phyloP scores from a whole-genome alignment of 2,797 vertebrate genomes.

The Protosalanx chinensis region DNA sequence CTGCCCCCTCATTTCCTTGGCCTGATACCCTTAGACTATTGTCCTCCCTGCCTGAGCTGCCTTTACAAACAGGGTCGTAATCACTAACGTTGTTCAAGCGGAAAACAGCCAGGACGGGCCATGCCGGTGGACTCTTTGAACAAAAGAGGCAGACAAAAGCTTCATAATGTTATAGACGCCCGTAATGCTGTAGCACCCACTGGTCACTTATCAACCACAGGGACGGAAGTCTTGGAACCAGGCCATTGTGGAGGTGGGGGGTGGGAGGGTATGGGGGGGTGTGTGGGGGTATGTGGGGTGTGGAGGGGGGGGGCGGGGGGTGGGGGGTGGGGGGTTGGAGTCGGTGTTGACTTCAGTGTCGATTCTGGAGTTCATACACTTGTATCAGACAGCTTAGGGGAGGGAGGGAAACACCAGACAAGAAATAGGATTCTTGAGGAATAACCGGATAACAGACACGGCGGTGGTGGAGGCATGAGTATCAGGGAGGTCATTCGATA shows the following conservation, averaged over 20 bases:
- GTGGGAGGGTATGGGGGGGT: too few species aligned
- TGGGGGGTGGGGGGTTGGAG: too few species aligned
- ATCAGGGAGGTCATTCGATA: too few species aligned
- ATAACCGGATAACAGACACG: too few species aligned
- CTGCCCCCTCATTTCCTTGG: slow-evolving; percentile 46
- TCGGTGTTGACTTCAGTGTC: too few species aligned
- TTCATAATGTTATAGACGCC: background rate
- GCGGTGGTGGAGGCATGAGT: too few species aligned
- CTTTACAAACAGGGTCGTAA: slow-evolving; percentile 45
- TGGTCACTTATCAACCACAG: background rate
- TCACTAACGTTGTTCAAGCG: slow-evolving; percentile 49
- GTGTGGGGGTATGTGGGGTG: too few species aligned
- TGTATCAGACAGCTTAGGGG: too few species aligned
- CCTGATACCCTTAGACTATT: slow-evolving; percentile 19
- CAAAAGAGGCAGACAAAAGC: background rate
- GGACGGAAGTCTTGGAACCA: background rate
- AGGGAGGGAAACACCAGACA: too few species aligned
- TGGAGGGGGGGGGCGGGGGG: too few species aligned
- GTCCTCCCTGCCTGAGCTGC: slow-evolving; percentile 37
- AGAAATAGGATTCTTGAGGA: too few species aligned
- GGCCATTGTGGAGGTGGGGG: background rate
- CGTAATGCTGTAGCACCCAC: background rate
- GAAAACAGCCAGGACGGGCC: slow-evolving; percentile 39
- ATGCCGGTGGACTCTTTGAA: slow-evolving; percentile 11
- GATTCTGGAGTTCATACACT: too few species aligned